Base-by-base conservation (phyloP, 2,888 invertebrate genomes). In the Leucophenga maculata region DNA sequence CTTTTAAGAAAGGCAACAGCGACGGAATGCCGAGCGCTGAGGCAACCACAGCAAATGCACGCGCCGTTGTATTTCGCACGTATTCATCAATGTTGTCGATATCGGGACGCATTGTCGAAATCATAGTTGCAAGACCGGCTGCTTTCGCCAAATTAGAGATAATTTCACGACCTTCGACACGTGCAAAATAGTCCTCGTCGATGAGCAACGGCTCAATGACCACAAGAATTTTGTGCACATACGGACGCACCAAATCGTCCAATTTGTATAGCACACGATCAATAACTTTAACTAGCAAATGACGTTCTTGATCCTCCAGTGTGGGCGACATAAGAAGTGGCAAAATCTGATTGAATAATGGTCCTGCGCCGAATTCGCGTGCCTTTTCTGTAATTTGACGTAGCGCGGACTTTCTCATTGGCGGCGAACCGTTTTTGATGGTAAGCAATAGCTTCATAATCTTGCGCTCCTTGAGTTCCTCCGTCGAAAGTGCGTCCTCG, bases 51-150 rank as follows among this genome's bases (percentile, higher is more conserved):
- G 99, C 99, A 89, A 99, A 99, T 0, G 99, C 99, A 83, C 99
- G 92, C 6, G 99, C 99, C 0, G 99, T 99, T 0, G 99, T 99
- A 89, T 99, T 99, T 86, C 99, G 92, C 50, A 99, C 99, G 86
- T 99, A 99, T 89, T 99, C 98, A 89, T 99, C 99, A 82, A 98
- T 98, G 87, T 99, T 99, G 89, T 99, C 99, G 82, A 99, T 99
- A 90, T 99, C 99, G 0, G 99, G 99, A 87, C 99, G 92, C 99
- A 99, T 99, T 0, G 99, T 99, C 4, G 99, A 99, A 85, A 99
- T 99, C 99, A 99, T 99, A 14, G 99, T 99, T 3, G 99, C 99
- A 69, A 99, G 90, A 69, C 99, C 99, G 3, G 99, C 99, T 1
- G 99, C 99, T 90, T 99, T 99, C 0, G 99, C 99, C 85, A 99